Evolutionary conservation across 2,888 invertebrate species (phyloP).

Genomic region (Beris chalybata): DNA sequence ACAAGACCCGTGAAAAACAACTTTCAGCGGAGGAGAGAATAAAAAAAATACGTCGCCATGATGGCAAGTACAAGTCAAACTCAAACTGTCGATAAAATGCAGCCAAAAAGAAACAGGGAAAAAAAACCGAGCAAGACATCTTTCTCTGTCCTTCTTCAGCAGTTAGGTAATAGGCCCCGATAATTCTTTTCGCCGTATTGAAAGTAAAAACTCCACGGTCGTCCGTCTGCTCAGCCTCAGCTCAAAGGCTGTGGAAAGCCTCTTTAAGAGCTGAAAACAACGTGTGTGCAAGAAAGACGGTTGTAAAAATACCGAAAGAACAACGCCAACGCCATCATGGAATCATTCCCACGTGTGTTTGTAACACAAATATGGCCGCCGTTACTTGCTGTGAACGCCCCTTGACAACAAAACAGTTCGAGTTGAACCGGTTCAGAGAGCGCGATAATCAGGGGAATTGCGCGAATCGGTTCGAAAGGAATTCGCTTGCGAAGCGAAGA

Average conservation of each 20-base stretch:
- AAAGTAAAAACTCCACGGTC: no score
- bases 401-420: constrained; percentile 20
- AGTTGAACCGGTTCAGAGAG: constrained; percentile 19
- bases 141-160: no score
- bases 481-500: not conserved
- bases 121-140: no score
- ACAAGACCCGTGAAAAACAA: constrained; percentile 24
- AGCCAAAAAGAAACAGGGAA: not conserved
- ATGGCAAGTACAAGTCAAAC: constrained; percentile 13
- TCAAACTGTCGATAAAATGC: constrained; percentile 11
- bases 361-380: constrained; percentile 30
- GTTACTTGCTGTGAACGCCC: constrained; percentile 10
- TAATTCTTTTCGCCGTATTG: no score
- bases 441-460: not conserved
- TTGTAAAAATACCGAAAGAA: constrained; percentile 1
- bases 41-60: constrained; percentile 24
- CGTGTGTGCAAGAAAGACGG: not conserved
- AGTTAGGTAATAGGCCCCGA: no score
- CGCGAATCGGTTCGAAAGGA: not conserved
- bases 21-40: constrained; percentile 12
- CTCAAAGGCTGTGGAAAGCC: no score
- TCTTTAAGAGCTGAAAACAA: not conserved
- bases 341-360: constrained; percentile 15
- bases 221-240: not conserved
- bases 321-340: not conserved